These are phyloP conservation scores for Stenopsyche tienmushanensis DNA, from an alignment of 1,140 invertebrate genomes.

Conservation along the genomic window DNA sequence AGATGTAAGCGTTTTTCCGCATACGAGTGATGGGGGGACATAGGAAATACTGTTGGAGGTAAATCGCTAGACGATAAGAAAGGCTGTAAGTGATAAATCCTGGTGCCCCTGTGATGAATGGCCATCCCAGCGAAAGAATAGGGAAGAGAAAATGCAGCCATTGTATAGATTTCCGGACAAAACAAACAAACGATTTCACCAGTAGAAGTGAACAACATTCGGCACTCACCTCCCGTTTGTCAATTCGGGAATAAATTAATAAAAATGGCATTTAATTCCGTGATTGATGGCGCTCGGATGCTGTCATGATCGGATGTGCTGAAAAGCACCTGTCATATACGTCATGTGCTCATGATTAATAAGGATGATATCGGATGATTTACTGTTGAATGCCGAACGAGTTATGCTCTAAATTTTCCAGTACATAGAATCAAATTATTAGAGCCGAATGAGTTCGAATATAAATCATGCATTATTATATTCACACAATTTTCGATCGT, in stretches of 20 bases:
- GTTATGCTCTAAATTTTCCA: too few relatives aligned
- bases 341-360: too few relatives aligned
- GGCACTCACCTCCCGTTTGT: background rate
- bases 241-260: too few relatives aligned
- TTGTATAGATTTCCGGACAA: constrained; percentile 15
- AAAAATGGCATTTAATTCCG: background rate
- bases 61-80: constrained; percentile 22
- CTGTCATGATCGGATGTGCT: too few relatives aligned
- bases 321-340: too few relatives aligned
- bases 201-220: background rate
- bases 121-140: constrained; percentile 1
- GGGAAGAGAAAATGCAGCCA: constrained; percentile 14
- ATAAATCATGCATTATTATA: too few relatives aligned
- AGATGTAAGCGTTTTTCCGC: constrained; percentile 16
- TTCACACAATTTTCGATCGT: too few relatives aligned
- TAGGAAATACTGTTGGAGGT: constrained; percentile 21
- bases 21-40: constrained; percentile 15
- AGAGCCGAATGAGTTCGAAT: too few relatives aligned
- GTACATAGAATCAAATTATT: too few relatives aligned
- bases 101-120: constrained; percentile 15
- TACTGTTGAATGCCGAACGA: too few relatives aligned
- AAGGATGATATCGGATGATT: too few relatives aligned
- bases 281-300: too few relatives aligned
- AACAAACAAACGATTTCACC: constrained; percentile 1
- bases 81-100: constrained; percentile 27